A percentile compares a stretch with the other conserved stretches of the same genome.
Evolutionary conservation across 1,140 invertebrate genomes (phyloP).

Genomic region (Teleopsis dalmanni): DNA sequence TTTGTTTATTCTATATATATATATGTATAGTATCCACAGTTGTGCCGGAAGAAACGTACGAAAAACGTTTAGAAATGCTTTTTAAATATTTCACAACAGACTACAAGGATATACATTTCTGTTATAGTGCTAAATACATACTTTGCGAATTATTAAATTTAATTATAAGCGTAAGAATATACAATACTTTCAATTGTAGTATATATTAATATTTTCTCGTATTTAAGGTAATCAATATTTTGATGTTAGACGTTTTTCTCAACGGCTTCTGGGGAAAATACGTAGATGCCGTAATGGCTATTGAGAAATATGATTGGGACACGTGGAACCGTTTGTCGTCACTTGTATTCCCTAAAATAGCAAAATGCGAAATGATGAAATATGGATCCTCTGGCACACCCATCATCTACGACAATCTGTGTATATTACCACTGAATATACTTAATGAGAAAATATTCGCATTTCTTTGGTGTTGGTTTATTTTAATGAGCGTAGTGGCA

Average conservation of each 20-base stretch:
- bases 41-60: conserved; percentile 45
- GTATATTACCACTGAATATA: conserved; percentile 67
- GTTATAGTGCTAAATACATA: conserved; percentile 59
- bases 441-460: conserved; percentile 75
- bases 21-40: conserved; percentile 15
- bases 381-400: conserved; percentile 56
- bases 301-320: conserved; percentile 38
- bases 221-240: conserved; percentile 50
- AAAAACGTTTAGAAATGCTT: conserved; percentile 47
- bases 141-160: conserved; percentile 68
- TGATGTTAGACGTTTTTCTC: conserved; percentile 64
- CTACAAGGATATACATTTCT: conserved; percentile 55
- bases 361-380: conserved; percentile 66
- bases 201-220: not conserved
- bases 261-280: conserved; percentile 65
- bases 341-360: conserved; percentile 64
- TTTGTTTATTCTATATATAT: not conserved
- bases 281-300: conserved; percentile 53
- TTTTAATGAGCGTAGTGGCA: conserved; percentile 57
- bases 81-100: conserved; percentile 49
- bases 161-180: conserved; percentile 54
- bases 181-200: not conserved
- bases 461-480: conserved; percentile 75
- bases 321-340: conserved; percentile 50
- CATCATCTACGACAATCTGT: conserved; percentile 58